Evolutionary conservation across 2,797 vertebrate species (phyloP).

Genomic region (Peromyscus attwateri): DNA sequence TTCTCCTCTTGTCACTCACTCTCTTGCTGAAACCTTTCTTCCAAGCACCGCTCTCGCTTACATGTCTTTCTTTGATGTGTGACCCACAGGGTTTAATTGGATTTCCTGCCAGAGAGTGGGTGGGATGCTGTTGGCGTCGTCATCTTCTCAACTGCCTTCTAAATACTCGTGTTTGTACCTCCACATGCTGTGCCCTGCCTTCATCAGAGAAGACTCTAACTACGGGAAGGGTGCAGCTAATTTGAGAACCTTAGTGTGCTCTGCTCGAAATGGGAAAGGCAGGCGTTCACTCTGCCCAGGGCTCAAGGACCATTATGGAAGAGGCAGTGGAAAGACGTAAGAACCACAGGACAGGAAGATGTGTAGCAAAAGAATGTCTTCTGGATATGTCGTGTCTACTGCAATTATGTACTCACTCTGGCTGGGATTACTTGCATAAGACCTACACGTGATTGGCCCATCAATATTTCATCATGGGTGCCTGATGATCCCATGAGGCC

Average conservation of each 20-base stretch:
- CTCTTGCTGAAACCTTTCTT: not conserved
- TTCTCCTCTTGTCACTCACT: no score
- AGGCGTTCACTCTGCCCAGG: not conserved
- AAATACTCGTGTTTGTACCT: not conserved
- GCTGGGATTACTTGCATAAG: not conserved
- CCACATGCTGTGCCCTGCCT: not conserved
- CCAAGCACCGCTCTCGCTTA: not conserved
- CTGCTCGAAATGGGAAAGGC: not conserved
- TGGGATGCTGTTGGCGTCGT: not conserved
- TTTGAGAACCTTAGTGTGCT: not conserved
- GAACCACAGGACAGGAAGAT: not conserved
- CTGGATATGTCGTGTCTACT: not conserved
- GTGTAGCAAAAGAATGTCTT: not conserved
- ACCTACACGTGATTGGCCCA: no score
- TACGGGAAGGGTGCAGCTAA: not conserved
- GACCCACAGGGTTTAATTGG: not conserved
- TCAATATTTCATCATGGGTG: not conserved
- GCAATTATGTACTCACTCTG: not conserved
- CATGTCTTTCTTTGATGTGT: not conserved
- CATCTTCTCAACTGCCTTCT: not conserved
- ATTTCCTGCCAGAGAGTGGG: not conserved
- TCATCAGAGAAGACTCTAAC: not conserved
- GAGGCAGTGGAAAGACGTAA: not conserved
- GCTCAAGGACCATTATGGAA: not conserved
- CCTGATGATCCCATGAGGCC: no score